Conservation (phyloP, 2,113 vertebrate species). For the Indri indri region DNA sequence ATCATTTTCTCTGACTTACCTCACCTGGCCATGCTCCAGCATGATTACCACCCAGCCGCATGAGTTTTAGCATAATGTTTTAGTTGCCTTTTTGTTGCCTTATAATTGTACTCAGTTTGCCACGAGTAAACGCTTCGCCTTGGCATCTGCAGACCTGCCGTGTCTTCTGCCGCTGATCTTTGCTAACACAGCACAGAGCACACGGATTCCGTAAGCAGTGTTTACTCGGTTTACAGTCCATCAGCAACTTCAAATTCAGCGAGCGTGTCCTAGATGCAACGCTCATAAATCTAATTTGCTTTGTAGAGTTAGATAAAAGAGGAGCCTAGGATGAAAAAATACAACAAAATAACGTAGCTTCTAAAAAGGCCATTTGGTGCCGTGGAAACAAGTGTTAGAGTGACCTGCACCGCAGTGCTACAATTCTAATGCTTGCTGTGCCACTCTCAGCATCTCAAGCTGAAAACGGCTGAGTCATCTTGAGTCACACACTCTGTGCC, state of each 20-base stretch:
- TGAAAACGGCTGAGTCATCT: neutral
- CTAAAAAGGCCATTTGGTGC: too few species aligned
- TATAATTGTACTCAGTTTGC: neutral
- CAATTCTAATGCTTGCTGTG: too few species aligned
- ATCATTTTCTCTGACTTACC: neutral
- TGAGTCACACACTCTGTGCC: neutral
- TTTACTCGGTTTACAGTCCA: neutral
- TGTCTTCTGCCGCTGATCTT: neutral
- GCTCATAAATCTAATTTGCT: neutral
- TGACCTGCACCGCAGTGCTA: neutral
- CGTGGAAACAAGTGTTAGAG: neutral
- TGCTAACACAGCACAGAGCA: neutral
- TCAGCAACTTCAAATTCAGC: neutral
- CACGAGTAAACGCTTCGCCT: neutral
- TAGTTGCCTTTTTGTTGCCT: neutral
- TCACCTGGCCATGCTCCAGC: neutral
- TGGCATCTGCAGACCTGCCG: neutral
- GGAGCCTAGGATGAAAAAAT: neutral
- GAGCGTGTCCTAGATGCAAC: neutral
- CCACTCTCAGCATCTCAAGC: neutral
- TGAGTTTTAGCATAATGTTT: neutral
- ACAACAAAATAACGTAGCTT: neutral
- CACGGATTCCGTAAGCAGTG: neutral
- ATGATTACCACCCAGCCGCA: neutral
- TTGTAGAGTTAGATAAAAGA: neutral